These are phyloP conservation scores for Drosophila sechellia DNA, from an alignment of 1,140 invertebrate species.

Conservation along the genomic window DNA sequence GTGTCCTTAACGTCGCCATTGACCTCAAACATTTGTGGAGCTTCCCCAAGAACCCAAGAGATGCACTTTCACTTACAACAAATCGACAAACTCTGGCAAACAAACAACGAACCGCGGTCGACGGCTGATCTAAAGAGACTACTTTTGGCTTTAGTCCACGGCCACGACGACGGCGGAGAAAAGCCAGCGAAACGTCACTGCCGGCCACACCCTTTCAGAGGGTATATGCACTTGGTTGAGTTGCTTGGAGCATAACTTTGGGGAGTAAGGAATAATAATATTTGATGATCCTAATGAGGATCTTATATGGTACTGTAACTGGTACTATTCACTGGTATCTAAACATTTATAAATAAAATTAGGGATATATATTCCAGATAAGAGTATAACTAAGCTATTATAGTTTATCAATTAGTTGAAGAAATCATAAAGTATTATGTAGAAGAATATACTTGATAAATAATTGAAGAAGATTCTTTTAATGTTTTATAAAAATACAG, in stretches of 20 bases:
- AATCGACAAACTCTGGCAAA: constrained; percentile 14
- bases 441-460: too few relatives aligned
- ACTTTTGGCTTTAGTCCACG: constrained; percentile 53
- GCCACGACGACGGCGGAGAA: constrained; percentile 20
- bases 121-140: constrained; percentile 70
- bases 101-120: constrained; percentile 53
- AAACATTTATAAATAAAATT: too few relatives aligned
- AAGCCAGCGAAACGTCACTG: constrained; percentile 23
- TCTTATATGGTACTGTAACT: too few relatives aligned
- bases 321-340: too few relatives aligned
- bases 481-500: too few relatives aligned
- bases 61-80: constrained; percentile 77
- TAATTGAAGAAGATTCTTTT: too few relatives aligned
- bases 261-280: not conserved
- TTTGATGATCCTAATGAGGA: not conserved
- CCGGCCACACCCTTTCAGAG: constrained; percentile 2
- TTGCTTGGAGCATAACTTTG: too few relatives aligned
- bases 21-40: constrained; percentile 53
- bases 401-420: too few relatives aligned
- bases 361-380: too few relatives aligned
- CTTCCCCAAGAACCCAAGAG: constrained; percentile 35
- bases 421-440: too few relatives aligned
- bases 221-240: not conserved
- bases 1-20: constrained; percentile 55
- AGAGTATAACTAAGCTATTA: too few relatives aligned